Evolutionary conservation across 2,888 invertebrate genomes (phyloP), one percentile per base, ranked within the genome.

Genomic region (Achlya flavicornis): DNA sequence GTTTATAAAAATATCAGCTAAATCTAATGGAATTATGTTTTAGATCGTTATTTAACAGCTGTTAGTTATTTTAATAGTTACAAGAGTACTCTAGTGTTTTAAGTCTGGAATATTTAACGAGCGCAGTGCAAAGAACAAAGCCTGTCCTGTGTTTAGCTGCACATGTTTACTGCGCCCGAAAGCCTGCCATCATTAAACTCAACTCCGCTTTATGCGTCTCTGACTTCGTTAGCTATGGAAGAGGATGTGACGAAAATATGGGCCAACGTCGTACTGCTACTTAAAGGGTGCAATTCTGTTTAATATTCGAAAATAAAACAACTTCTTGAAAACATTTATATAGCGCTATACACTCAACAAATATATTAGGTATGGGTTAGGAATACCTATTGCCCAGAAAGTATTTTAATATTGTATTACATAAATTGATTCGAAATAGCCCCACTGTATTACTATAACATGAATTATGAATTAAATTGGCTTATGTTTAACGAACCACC

Each of bases 51-150:
- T 35, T 35, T 3, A 3, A 53, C 16, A 10, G 19, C 3, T 48
- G 12, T 46, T 46, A 4, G 46, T 46, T 46, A n/a, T n/a, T 46
- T n/a, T n/a, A 46, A n/a, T 46, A 4, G n/a, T 16, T n/a, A n/a
- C 16, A 48, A 7, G n/a, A 53, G 19, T 3, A 3, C 14, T 53
- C 64, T 69, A 68, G 61, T 71, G 66, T 78, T 78, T 76, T 79
- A 75, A 75, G 81, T 78, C 81, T 86, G 77, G 86, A 90, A 89
- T 88, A 89, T 90, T 89, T 88, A 90, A 89, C 86, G 85, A 89
- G 86, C 80, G 76, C 73, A 79, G 74, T 70, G 81, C 79, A 79
- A 82, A 84, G 85, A 88, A 90, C 86, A 89, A 89, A 87, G 86
- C 81, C 70, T 67, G 78, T 78, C 70, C 79, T 81, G 79, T 85